Evolutionary conservation across 2,113 vertebrate genomes (phyloP), one percentile per base, ranked within the genome.

Genomic region (Gymnorhina tibicen): DNA sequence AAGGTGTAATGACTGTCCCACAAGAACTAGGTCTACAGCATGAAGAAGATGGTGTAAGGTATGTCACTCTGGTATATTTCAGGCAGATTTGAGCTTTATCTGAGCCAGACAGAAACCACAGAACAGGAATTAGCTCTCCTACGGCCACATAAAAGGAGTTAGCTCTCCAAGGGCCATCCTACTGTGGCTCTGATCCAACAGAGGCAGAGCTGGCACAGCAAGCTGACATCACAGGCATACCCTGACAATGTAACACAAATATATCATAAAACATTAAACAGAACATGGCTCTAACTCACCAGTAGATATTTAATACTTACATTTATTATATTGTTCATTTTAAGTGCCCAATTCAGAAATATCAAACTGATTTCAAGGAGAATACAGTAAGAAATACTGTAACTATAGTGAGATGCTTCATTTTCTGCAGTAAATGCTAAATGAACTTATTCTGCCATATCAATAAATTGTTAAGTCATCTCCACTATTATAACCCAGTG

Each of bases 251-350:
- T 74, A 87, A 73, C 64, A 84, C 24, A 77, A 90, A 87, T 70
- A 90, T 59, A 23, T 74, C 39, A 84, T 68, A 78, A 94, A 95
- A 75, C 37, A 92, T 78, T 72, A 60, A 87, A 59, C 9, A 75
- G 56, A 22, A 89, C 78, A 63, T 81, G 39, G 15, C 13, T 86
- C 79, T 77, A 92, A 63, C 60, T 72, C 56, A 78, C 41, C 35
- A 6, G 32, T 85, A 82, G 62, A 16, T 91, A 76, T 64, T 87
- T 93, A 75, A 85, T 89, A 93, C 70, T 93, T 91, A 91, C 81
- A 82, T 87, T 95, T 81, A 91, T 52, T 89, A 14, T 39, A 84
- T 39, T 72, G 78, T 49, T 92, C 63, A 83, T 92, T 95, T 73
- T 81, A 92, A 91, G 62, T 76, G 70, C 41, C 44, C 24, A 64